phyloP scores from a whole-genome alignment of 1,140 invertebrate genomes.

The Drosophila seguyi region DNA sequence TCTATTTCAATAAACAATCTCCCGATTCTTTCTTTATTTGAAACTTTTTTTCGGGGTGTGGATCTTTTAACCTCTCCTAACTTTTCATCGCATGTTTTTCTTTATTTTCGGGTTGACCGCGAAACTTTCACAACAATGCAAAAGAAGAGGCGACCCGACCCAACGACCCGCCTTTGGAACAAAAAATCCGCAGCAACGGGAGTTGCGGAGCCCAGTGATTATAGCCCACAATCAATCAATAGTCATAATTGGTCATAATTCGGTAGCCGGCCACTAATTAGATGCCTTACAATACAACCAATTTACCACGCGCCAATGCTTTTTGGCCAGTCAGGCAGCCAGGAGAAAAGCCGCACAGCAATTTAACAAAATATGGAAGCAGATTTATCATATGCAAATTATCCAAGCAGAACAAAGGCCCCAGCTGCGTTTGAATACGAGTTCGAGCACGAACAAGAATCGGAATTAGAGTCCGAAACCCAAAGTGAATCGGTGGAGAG shows the following conservation, averaged over 20 bases:
- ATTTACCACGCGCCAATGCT: conserved; percentile 63
- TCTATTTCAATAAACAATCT: neutral
- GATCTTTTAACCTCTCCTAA: conserved; percentile 13
- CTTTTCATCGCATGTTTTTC: neutral
- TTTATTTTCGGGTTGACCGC: conserved; percentile 9
- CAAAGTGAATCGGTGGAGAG: conserved; percentile 6
- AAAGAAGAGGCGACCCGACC: conserved; percentile 19
- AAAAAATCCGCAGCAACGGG: conserved; percentile 32
- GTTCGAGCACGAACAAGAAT: conserved; percentile 38
- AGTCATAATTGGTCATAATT: conserved; percentile 75
- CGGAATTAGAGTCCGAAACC: conserved; percentile 28
- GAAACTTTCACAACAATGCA: conserved; percentile 46
- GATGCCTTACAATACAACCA: conserved; percentile 73
- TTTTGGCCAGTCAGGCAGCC: conserved; percentile 37
- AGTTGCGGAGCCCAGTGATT: conserved; percentile 41
- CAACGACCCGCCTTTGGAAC: too few species aligned
- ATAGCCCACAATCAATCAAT: conserved; percentile 59
- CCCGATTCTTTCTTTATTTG: neutral
- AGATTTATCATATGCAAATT: conserved; percentile 84
- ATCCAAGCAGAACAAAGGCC: conserved; percentile 34
- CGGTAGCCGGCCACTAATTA: conserved; percentile 78
- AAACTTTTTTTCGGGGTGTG: neutral
- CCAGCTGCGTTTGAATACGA: conserved; percentile 44
- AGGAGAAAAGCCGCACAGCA: conserved; percentile 50
- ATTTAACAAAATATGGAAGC: conserved; percentile 73